These are phyloP conservation scores for Gerris buenoi DNA, from an alignment of 1,140 invertebrate species.

Conservation along the genomic window DNA sequence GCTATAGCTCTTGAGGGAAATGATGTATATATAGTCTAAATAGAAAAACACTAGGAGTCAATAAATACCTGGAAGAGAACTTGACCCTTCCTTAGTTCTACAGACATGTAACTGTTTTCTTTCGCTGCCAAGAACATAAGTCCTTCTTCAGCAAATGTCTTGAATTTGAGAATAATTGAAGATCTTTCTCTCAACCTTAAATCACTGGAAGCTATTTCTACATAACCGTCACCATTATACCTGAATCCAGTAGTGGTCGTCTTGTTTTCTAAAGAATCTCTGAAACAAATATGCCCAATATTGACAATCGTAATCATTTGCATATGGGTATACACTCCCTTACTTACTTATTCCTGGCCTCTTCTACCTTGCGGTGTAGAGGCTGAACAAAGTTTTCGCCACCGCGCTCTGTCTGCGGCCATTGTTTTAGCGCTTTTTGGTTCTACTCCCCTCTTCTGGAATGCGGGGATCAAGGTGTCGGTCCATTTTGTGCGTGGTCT, in stretches of 20 bases:
- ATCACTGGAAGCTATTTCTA: conserved; percentile 42
- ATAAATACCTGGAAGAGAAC: conserved; percentile 46
- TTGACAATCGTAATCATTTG: too few relatives aligned
- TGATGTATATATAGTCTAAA: too few relatives aligned
- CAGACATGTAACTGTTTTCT: conserved; percentile 56
- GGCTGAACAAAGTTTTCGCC: too few relatives aligned
- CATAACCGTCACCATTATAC: conserved; percentile 77
- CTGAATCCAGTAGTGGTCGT: conserved; percentile 51
- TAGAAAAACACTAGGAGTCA: not conserved
- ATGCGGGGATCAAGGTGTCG: too few relatives aligned
- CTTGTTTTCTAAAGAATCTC: conserved; percentile 45
- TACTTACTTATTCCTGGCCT: too few relatives aligned
- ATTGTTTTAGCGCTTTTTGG: too few relatives aligned
- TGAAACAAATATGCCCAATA: conserved; percentile 29
- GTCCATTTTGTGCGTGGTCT: too few relatives aligned
- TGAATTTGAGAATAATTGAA: conserved; percentile 59
- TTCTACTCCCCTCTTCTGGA: too few relatives aligned
- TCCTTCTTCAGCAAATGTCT: conserved; percentile 71
- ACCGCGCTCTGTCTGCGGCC: too few relatives aligned
- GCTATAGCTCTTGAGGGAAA: too few relatives aligned
- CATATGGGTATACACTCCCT: too few relatives aligned
- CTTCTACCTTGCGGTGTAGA: too few relatives aligned
- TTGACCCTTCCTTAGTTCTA: conserved; percentile 65
- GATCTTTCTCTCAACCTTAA: conserved; percentile 39
- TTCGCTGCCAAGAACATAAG: conserved; percentile 71